Conservation (phyloP, 2,888 invertebrate genomes). For the Zaprionus lineosus region DNA sequence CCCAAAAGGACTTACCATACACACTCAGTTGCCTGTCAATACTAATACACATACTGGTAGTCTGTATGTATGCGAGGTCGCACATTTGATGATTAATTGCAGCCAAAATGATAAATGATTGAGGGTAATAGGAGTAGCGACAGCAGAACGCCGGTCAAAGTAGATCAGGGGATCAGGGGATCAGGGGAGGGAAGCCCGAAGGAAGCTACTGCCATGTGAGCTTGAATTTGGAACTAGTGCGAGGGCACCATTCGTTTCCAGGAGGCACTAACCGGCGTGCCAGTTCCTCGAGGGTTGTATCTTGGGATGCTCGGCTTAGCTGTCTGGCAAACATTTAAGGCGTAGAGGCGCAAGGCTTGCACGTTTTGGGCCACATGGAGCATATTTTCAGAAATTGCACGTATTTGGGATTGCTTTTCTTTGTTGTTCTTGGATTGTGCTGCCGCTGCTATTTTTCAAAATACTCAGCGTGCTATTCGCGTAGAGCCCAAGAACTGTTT, state of each 20-base stretch:
- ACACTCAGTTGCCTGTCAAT: neutral
- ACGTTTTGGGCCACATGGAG: slow-evolving; percentile 51
- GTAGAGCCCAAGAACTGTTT: slow-evolving; percentile 20
- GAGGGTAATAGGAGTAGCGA: slow-evolving; percentile 70
- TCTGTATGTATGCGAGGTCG: slow-evolving; percentile 38
- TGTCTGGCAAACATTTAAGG: slow-evolving; percentile 57
- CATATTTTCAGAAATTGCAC: slow-evolving; percentile 70
- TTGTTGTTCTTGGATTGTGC: slow-evolving; percentile 21
- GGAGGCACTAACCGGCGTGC: neutral
- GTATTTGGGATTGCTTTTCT: slow-evolving; percentile 58
- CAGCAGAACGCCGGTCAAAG: slow-evolving; percentile 42
- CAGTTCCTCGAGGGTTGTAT: slow-evolving; percentile 9
- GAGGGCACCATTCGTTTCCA: neutral
- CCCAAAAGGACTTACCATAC: slow-evolving; percentile 31
- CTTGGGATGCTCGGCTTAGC: slow-evolving; percentile 9
- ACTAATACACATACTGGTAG: slow-evolving; percentile 1
- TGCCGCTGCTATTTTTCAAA: slow-evolving; percentile 43
- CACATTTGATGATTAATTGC: slow-evolving; percentile 80
- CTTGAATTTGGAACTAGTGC: neutral
- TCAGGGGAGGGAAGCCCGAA: too few relatives aligned
- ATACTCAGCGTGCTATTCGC: slow-evolving; percentile 15
- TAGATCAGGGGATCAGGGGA: slow-evolving; percentile 9
- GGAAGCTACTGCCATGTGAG: slow-evolving; percentile 4
- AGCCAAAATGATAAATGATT: slow-evolving; percentile 80
- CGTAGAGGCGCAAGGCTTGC: slow-evolving; percentile 45